These are phyloP conservation scores for Zaprionus africanus DNA, from an alignment of 1,140 invertebrate species.

Conservation along the genomic window DNA sequence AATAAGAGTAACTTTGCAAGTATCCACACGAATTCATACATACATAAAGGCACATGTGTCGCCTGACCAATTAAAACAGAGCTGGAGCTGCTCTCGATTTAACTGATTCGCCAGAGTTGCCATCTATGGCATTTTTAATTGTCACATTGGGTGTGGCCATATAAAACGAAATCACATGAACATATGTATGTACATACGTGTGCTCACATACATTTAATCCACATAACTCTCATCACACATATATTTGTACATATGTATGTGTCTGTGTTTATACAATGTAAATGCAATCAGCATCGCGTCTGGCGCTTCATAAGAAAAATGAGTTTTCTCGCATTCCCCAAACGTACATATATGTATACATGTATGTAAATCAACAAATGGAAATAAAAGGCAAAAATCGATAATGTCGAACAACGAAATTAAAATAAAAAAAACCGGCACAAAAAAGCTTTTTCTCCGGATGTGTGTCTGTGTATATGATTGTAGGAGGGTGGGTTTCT, in stretches of 20 bases:
- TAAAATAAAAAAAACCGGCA: slow-evolving; percentile 62
- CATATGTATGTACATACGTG: background rate
- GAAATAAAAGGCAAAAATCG: slow-evolving; percentile 63
- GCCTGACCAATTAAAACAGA: slow-evolving; percentile 57
- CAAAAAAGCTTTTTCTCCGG: slow-evolving; percentile 47
- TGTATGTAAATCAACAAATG: slow-evolving; percentile 53
- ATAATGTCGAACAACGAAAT: slow-evolving; percentile 59
- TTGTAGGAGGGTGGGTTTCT: slow-evolving; percentile 1
- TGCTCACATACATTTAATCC: slow-evolving; percentile 19
- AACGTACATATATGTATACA: slow-evolving; percentile 17
- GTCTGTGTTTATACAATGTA: background rate
- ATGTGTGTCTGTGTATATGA: slow-evolving; percentile 12
- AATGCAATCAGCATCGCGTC: slow-evolving; percentile 4
- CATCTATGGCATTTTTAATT: background rate
- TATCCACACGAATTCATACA: background rate
- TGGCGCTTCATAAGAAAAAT: slow-evolving; percentile 36
- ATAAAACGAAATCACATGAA: background rate
- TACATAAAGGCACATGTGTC: background rate
- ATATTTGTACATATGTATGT: background rate
- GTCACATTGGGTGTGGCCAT: slow-evolving; percentile 28
- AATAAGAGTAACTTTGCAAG: slow-evolving; percentile 10
- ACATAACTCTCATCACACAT: background rate
- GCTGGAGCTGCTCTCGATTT: background rate
- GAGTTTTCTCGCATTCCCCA: slow-evolving; percentile 21
- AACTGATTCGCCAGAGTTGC: background rate